These are phyloP conservation scores for Chauna torquata DNA, from an alignment of 2,113 vertebrate species.

Conservation along the genomic window DNA sequence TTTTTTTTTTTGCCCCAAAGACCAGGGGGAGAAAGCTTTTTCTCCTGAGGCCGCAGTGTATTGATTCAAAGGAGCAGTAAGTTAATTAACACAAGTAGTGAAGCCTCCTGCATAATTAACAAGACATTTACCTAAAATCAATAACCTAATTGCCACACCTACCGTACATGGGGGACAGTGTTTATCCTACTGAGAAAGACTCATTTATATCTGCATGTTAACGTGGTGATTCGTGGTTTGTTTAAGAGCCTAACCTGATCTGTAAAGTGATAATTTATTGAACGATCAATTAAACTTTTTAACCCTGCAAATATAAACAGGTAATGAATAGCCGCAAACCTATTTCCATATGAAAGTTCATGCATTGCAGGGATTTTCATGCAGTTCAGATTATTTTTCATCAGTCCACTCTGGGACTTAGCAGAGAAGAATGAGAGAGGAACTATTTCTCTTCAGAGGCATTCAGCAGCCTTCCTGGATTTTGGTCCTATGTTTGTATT, in stretches of 20 bases:
- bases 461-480: neutral
- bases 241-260: conserved; percentile 76
- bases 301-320: conserved; percentile 72
- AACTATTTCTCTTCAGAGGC: neutral
- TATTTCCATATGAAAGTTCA: conserved; percentile 66
- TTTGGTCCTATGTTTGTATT: neutral
- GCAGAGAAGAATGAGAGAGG: neutral
- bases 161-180: conserved; percentile 68
- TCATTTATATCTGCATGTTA: conserved; percentile 79
- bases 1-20: neutral
- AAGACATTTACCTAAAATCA: conserved; percentile 87
- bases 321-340: conserved; percentile 56
- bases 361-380: neutral
- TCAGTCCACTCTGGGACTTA: neutral
- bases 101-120: conserved; percentile 86
- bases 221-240: conserved; percentile 79
- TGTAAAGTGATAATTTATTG: conserved; percentile 86
- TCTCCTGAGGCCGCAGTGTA: conserved; percentile 73
- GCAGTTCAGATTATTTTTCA: conserved; percentile 22
- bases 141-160: conserved; percentile 89
- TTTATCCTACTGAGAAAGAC: conserved; percentile 79
- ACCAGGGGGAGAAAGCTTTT: conserved; percentile 41
- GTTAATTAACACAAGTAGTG: conserved; percentile 84
- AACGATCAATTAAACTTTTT: conserved; percentile 80
- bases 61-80: conserved; percentile 82